Base-by-base conservation (phyloP, 2,113 vertebrate genomes). In the Acrocephalus kingi region DNA sequence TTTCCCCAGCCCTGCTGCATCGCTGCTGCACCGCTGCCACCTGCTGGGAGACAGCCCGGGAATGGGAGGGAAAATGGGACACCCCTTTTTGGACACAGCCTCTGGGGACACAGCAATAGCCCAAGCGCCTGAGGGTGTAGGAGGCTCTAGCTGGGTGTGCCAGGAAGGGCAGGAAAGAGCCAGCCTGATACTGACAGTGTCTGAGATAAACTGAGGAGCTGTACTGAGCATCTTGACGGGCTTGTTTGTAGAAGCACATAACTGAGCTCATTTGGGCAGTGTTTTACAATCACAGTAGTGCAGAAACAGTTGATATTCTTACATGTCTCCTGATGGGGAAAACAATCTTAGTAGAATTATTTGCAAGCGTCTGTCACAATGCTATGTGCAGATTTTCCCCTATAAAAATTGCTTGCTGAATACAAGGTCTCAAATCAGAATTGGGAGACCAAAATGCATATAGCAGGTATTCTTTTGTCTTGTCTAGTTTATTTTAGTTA, bases 21-120 rank as follows among this genome's bases (percentile, higher is more conserved):
- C 31, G 27, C 81, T 39, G 90, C 71, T 79, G 84, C 84, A 39
- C 78, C 39, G 35, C 89, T 93, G 96, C 95, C 90, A 84, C 69
- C 95, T 94, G 95, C 67, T 77, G 86, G 86, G 69, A 37, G 25
- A 25, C 43, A 68, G 52, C 84, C 39, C 37, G 17, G 51, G 30
- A 13, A 20, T 10, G 3, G 63, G 15, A n/a, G 61, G 31, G 16
- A n/a, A 19, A 43, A 33, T 5, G n/a, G 52, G 54, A 52, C 27
- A 54, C 5, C 16, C 56, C 23, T 7, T 14, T 45, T 46, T 22
- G 6, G 11, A 13, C 43, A 75, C 20, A 22, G 20, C 59, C 71
- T 12, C 20, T 59, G 45, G 20, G 6, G 43, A 22, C 19, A 21
- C 54, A 54, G 15, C 77, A 24, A 5, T 23, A 13, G 31, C 46